These are phyloP conservation scores for Eclectus roratus DNA, from an alignment of 2,113 vertebrate genomes.

Conservation along the genomic window DNA sequence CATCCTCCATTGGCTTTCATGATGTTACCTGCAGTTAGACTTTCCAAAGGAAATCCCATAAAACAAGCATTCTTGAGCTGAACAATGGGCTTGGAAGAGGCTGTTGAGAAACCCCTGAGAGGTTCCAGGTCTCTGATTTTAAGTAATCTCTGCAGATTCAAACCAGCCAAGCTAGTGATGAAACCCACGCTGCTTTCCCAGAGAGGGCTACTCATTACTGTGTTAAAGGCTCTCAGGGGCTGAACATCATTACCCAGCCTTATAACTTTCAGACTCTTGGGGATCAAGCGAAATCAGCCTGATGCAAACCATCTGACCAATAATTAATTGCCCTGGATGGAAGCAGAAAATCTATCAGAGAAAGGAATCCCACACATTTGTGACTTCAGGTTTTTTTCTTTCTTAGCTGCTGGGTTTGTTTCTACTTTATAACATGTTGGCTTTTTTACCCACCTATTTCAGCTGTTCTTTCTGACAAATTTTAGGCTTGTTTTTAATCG, in stretches of 20 bases:
- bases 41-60: neutral
- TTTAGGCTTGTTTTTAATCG: neutral
- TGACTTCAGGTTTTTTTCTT: neutral
- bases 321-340: conserved; percentile 7
- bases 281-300: neutral
- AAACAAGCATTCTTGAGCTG: neutral
- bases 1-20: neutral
- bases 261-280: neutral
- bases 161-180: neutral
- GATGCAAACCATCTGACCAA: neutral
- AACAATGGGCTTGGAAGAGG: neutral
- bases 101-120: neutral
- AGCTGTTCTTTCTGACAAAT: neutral
- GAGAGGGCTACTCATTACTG: neutral
- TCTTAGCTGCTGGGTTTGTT: neutral
- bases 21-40: neutral
- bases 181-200: neutral
- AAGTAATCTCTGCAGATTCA: neutral
- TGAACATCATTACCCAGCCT: neutral
- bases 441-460: neutral
- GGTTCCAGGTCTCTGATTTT: neutral
- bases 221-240: neutral
- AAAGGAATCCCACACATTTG: neutral
- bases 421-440: neutral
- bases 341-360: conserved; percentile 6